Evolutionary conservation across 2,797 vertebrate species (phyloP).

Genomic region (Rhynchotus rufescens): DNA sequence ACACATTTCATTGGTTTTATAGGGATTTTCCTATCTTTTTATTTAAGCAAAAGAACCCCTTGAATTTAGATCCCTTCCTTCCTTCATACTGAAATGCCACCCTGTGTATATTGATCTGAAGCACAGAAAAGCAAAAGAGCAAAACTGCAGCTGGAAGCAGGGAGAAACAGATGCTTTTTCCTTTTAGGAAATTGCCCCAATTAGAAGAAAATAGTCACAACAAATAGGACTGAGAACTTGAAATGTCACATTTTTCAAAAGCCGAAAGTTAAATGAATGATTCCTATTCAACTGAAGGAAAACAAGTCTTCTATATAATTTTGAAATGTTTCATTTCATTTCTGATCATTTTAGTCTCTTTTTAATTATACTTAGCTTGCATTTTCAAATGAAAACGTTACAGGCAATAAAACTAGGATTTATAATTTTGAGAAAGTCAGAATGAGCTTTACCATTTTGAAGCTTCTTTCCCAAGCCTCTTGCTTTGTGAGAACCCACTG

Average conservation of each 20-base stretch:
- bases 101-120: conserved; percentile 1
- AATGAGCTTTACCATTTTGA: not conserved
- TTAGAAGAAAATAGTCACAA: conserved; percentile 51
- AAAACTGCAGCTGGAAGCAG: conserved; percentile 55
- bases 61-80: conserved; percentile 8
- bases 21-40: conserved; percentile 10
- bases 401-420: conserved; percentile 21
- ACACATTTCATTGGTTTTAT: not conserved
- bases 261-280: conserved; percentile 16
- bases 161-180: conserved; percentile 49
- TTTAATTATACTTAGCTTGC: conserved; percentile 1
- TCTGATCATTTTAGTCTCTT: conserved; percentile 21
- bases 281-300: conserved; percentile 30
- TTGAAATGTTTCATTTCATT: conserved; percentile 42
- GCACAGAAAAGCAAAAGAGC: not conserved
- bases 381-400: conserved; percentile 37
- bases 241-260: conserved; percentile 51
- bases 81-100: conserved; percentile 32
- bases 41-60: not conserved
- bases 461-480: not conserved
- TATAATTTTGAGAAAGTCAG: conserved; percentile 46
- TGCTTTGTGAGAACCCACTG: not conserved
- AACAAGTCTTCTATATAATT: conserved; percentile 41
- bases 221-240: conserved; percentile 48
- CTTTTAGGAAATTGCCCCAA: conserved; percentile 54